A percentile compares a stretch with the other conserved stretches of the same genome.
phyloP scores from a whole-genome alignment of 2,797 vertebrate species.

The Diglossa cyanea region DNA sequence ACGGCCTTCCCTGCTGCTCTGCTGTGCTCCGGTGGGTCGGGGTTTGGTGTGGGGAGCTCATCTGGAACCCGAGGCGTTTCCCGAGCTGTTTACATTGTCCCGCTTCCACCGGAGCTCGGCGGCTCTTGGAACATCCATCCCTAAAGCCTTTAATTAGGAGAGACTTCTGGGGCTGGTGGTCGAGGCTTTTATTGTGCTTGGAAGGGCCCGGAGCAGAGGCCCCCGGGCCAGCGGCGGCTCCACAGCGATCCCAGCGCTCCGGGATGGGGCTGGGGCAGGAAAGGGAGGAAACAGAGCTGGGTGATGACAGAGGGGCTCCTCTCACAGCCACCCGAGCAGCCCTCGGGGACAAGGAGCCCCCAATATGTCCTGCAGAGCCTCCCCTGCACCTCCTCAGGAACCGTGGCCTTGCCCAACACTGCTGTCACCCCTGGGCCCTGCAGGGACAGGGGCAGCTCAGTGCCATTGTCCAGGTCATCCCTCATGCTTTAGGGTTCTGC shows the following conservation, averaged over 20 bases:
- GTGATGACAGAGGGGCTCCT: background rate
- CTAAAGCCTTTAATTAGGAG: constrained; percentile 11
- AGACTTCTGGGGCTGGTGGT: constrained; percentile 34
- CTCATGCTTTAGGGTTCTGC: accelerated
- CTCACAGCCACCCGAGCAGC: background rate
- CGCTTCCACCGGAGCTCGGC: background rate
- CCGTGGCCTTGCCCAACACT: background rate
- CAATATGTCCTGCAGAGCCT: background rate
- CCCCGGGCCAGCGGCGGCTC: background rate
- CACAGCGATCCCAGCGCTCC: background rate
- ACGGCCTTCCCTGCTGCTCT: background rate
- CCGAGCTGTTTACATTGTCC: constrained; percentile 48
- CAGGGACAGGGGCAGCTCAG: background rate
- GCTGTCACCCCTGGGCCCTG: background rate
- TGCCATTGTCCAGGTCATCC: accelerated
- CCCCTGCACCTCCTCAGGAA: background rate
- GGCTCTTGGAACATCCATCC: constrained; percentile 22
- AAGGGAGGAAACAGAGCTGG: background rate
- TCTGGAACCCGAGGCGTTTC: background rate
- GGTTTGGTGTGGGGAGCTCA: background rate
- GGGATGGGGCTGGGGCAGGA: background rate
- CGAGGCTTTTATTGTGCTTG: constrained; percentile 26
- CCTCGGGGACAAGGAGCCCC: background rate
- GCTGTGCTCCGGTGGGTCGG: background rate
- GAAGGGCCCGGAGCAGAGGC: background rate